phyloP scores from a whole-genome alignment of 1,140 invertebrate species.

The Pseudomyrmex dendroicus region DNA sequence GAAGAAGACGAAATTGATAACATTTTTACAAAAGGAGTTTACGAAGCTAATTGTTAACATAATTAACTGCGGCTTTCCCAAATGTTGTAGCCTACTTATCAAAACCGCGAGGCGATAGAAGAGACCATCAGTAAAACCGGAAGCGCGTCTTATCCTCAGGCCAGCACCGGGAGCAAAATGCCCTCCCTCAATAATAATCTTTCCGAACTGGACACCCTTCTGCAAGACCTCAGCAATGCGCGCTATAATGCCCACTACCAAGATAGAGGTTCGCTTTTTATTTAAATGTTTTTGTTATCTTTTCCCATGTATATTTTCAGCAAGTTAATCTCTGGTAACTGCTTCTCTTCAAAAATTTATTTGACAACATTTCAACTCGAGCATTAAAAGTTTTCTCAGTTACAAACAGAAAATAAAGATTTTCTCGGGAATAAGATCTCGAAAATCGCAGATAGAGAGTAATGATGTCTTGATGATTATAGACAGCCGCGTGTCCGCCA shows the following conservation, averaged over 20 bases:
- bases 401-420: background rate
- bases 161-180: slow-evolving; percentile 79
- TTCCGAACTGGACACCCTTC: slow-evolving; percentile 95
- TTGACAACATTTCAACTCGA: too few species aligned
- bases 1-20: too few species aligned
- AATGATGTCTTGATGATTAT: slow-evolving; percentile 50
- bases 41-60: too few species aligned
- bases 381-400: too few species aligned
- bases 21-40: too few species aligned
- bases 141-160: slow-evolving; percentile 72
- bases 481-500: slow-evolving; percentile 75
- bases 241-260: slow-evolving; percentile 87
- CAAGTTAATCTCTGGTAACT: too few species aligned
- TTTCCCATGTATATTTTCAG: too few species aligned
- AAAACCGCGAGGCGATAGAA: slow-evolving; percentile 88
- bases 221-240: slow-evolving; percentile 96
- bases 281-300: slow-evolving; percentile 1
- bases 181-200: slow-evolving; percentile 91
- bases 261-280: slow-evolving; percentile 77
- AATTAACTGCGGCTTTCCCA: too few species aligned
- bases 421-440: too few species aligned
- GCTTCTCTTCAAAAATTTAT: too few species aligned
- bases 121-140: slow-evolving; percentile 84
- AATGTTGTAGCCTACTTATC: slow-evolving; percentile 87
- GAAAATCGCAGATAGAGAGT: background rate